These are phyloP conservation scores for Dasypolia templi DNA, from an alignment of 2,888 invertebrate genomes.

Conservation along the genomic window DNA sequence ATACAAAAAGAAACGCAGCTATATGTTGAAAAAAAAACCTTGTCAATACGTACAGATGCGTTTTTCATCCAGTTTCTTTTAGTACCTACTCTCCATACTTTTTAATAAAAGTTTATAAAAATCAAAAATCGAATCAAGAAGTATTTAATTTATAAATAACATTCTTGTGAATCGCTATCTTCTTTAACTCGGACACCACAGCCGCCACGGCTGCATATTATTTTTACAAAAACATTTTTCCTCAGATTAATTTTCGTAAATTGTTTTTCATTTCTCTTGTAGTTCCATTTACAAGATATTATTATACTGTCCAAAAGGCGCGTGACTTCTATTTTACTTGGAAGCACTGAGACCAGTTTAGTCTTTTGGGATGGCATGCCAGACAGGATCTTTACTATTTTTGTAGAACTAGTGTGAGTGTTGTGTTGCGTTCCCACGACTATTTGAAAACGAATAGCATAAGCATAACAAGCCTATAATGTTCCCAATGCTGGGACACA, in stretches of 20 bases:
- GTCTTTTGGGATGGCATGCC: background rate
- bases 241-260: constrained; percentile 64
- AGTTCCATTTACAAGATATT: constrained; percentile 55
- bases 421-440: too few relatives aligned
- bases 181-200: constrained; percentile 4
- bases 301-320: constrained; percentile 9
- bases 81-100: background rate
- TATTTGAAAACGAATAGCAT: too few relatives aligned
- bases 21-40: background rate
- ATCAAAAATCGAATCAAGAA: background rate
- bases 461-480: too few relatives aligned
- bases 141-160: background rate
- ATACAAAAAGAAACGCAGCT: background rate
- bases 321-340: background rate
- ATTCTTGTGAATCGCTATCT: background rate
- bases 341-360: background rate
- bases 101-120: background rate
- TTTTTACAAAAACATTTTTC: constrained; percentile 58
- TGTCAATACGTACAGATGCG: background rate
- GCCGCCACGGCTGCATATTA: constrained; percentile 58
- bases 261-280: constrained; percentile 65
- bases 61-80: background rate
- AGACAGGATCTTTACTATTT: background rate
- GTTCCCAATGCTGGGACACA: too few relatives aligned
- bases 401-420: too few relatives aligned